phyloP scores from a whole-genome alignment of 2,888 invertebrate genomes.

The Chalcis sispes region DNA sequence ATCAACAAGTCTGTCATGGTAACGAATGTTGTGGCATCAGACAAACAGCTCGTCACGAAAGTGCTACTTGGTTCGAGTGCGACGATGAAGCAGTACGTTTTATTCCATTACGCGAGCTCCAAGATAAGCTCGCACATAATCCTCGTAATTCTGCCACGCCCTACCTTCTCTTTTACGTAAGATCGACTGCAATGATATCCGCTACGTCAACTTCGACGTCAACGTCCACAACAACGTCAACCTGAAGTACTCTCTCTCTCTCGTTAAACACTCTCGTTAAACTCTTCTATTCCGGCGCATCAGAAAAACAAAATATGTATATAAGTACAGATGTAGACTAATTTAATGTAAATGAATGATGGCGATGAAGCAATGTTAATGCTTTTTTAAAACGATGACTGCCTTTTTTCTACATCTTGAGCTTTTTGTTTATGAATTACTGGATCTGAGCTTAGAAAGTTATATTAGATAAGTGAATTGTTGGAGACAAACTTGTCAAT shows the following conservation, averaged over 20 bases:
- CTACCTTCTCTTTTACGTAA: constrained; percentile 90
- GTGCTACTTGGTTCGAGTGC: constrained; percentile 87
- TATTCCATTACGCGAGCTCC: constrained; percentile 86
- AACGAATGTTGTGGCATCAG: constrained; percentile 79
- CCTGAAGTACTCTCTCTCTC: constrained; percentile 27
- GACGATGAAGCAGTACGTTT: constrained; percentile 91
- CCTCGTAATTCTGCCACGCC: constrained; percentile 88
- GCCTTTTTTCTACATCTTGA: constrained; percentile 32
- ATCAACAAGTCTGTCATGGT: constrained; percentile 76
- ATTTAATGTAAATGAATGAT: constrained; percentile 47
- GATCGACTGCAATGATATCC: constrained; percentile 64
- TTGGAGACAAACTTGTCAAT: constrained; percentile 18
- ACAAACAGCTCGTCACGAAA: constrained; percentile 69
- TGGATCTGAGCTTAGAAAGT: constrained; percentile 14
- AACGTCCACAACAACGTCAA: neutral
- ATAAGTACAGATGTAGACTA: constrained; percentile 44
- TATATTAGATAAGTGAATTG: neutral
- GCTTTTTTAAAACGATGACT: constrained; percentile 36
- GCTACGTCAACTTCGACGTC: neutral
- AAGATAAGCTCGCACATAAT: constrained; percentile 85
- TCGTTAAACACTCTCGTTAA: neutral
- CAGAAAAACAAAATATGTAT: constrained; percentile 32
- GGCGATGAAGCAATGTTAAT: constrained; percentile 36
- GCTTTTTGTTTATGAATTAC: constrained; percentile 33
- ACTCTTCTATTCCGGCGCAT: neutral